A percentile compares a stretch with the other conserved stretches of the same genome.
phyloP scores from a whole-genome alignment of 2,888 invertebrate species.

The Diaperis boleti region DNA sequence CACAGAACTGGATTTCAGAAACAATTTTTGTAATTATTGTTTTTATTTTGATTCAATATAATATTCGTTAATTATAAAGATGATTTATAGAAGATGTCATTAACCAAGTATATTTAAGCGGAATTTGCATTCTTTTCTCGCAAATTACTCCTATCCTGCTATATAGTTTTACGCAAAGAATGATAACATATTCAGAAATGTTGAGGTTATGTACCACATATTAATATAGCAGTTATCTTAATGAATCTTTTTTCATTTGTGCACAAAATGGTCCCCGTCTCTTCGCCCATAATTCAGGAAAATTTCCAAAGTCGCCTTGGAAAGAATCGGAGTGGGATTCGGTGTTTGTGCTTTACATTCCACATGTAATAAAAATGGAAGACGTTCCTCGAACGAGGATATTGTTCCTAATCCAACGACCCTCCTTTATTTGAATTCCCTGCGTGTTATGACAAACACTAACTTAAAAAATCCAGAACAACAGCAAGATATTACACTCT shows the following conservation, averaged over 20 bases:
- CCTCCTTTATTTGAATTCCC: conserved; percentile 34
- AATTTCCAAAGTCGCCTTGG: conserved; percentile 3
- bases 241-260: not conserved
- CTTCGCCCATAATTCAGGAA: conserved; percentile 11
- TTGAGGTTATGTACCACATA: too few relatives aligned
- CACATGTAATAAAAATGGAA: conserved; percentile 32
- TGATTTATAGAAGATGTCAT: too few relatives aligned
- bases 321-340: conserved; percentile 7
- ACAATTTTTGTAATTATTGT: too few relatives aligned
- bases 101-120: too few relatives aligned
- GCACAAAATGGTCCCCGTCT: not conserved
- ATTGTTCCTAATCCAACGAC: conserved; percentile 31
- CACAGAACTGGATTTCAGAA: too few relatives aligned
- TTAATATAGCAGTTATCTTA: not conserved
- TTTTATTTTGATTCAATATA: too few relatives aligned
- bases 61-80: too few relatives aligned
- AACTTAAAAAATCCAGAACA: conserved; percentile 33
- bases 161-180: too few relatives aligned
- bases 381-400: conserved; percentile 30
- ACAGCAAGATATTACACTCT: conserved; percentile 30
- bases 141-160: too few relatives aligned
- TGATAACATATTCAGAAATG: too few relatives aligned
- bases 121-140: too few relatives aligned
- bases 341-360: conserved; percentile 22
- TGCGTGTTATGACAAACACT: conserved; percentile 31